Evolutionary conservation across 92 coral and sea anemone species (phyloP).

Genomic region (Epizoanthus ramosus): DNA sequence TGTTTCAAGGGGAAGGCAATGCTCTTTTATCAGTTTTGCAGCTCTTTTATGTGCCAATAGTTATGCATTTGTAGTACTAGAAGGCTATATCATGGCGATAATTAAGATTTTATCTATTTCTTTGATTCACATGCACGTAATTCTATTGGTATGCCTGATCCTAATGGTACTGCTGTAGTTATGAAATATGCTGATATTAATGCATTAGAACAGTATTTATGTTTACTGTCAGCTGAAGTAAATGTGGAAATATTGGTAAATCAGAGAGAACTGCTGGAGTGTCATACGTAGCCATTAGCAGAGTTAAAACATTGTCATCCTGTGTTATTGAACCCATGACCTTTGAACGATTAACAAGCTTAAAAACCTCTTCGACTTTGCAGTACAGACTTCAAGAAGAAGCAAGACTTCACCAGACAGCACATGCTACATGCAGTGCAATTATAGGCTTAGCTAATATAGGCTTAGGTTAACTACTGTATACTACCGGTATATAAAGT

Average conservation of each 20-base stretch:
- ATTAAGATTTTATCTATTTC: conserved; percentile 18
- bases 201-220: conserved; percentile 18
- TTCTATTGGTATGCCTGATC: conserved; percentile 36
- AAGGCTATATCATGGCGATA: conserved; percentile 18
- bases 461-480: conserved; percentile 6
- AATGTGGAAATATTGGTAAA: conserved; percentile 8
- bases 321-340: conserved; percentile 30
- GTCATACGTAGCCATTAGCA: conserved; percentile 1
- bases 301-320: conserved; percentile 6
- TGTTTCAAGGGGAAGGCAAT: conserved; percentile 17
- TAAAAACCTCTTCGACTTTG: conserved; percentile 35
- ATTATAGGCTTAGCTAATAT: neutral
- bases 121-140: conserved; percentile 26
- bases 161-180: conserved; percentile 29
- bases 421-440: conserved; percentile 36
- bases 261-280: conserved; percentile 7
- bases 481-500: conserved; percentile 5
- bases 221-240: conserved; percentile 23
- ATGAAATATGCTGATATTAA: conserved; percentile 28
- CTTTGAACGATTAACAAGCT: conserved; percentile 35
- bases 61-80: conserved; percentile 22
- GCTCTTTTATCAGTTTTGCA: conserved; percentile 17
- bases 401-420: conserved; percentile 33
- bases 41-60: conserved; percentile 30
- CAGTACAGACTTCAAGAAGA: conserved; percentile 41